These are phyloP conservation scores for Oriolus oriolus DNA, from an alignment of 2,113 vertebrate species.

Conservation along the genomic window DNA sequence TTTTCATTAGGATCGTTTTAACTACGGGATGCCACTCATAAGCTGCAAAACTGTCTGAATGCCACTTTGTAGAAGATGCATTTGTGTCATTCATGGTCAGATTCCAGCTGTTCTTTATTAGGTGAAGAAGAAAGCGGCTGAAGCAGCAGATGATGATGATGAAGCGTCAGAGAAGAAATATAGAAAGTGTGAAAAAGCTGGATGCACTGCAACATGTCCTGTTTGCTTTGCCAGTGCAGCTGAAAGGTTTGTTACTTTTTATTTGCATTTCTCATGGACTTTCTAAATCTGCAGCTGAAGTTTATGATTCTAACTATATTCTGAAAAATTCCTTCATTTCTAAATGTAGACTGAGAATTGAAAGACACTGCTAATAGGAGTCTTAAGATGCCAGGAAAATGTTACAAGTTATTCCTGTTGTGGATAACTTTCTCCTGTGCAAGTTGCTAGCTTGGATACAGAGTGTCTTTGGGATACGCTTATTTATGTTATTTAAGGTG, in stretches of 20 bases:
- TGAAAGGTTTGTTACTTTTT: constrained; percentile 80
- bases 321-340: background rate
- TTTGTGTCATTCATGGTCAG: background rate
- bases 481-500: background rate
- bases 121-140: constrained; percentile 87
- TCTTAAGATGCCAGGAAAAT: background rate
- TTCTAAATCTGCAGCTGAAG: background rate
- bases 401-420: background rate
- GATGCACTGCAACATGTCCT: constrained; percentile 88
- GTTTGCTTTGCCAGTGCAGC: constrained; percentile 97
- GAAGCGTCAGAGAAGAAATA: constrained; percentile 93
- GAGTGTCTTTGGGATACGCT: background rate
- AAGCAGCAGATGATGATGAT: constrained; percentile 88
- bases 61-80: background rate
- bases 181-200: constrained; percentile 96
- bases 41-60: background rate
- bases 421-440: background rate
- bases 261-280: background rate
- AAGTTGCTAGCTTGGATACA: background rate
- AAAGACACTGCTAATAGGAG: background rate
- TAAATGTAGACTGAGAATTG: background rate
- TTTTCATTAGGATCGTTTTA: background rate
- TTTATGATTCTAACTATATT: background rate
- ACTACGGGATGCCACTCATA: background rate
- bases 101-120: constrained; percentile 51